Percentiles rank a stretch among this genome's conserved stretches.
Conservation (phyloP, 2,888 invertebrate genomes). For the Morinoia aosen region DNA sequence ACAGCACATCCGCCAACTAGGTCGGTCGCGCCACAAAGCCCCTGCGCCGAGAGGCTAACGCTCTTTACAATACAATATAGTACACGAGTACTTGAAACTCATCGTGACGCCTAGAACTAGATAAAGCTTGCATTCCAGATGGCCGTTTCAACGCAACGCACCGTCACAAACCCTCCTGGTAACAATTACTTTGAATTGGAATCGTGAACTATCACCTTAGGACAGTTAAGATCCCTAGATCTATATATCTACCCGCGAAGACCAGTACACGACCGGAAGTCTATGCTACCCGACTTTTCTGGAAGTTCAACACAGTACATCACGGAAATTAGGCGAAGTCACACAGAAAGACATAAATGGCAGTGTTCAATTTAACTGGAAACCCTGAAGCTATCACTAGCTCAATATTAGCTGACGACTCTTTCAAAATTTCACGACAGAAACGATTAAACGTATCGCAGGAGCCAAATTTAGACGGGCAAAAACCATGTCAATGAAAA, state of each 20-base stretch:
- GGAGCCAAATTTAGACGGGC: neutral
- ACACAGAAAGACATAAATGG: conserved; percentile 37
- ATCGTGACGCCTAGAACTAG: neutral
- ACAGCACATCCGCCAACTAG: neutral
- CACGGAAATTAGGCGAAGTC: neutral
- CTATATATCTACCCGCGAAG: neutral
- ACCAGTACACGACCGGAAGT: neutral
- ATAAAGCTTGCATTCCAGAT: neutral
- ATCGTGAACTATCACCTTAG: neutral
- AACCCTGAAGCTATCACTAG: conserved; percentile 6
- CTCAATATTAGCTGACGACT: neutral
- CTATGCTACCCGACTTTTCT: neutral
- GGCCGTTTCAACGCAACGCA: neutral
- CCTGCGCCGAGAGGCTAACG: neutral
- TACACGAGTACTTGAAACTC: neutral
- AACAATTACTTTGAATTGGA: neutral
- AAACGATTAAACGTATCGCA: neutral
- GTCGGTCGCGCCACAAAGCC: too few species aligned
- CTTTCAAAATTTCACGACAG: neutral
- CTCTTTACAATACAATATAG: neutral
- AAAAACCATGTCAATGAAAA: neutral
- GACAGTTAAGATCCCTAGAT: neutral
- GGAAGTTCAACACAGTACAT: neutral
- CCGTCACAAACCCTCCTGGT: too few species aligned
- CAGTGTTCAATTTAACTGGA: conserved; percentile 27